Evolutionary conservation across 2,888 invertebrate genomes (phyloP), one percentile per base, ranked within the genome.

Genomic region (Macroteleia sp.): DNA sequence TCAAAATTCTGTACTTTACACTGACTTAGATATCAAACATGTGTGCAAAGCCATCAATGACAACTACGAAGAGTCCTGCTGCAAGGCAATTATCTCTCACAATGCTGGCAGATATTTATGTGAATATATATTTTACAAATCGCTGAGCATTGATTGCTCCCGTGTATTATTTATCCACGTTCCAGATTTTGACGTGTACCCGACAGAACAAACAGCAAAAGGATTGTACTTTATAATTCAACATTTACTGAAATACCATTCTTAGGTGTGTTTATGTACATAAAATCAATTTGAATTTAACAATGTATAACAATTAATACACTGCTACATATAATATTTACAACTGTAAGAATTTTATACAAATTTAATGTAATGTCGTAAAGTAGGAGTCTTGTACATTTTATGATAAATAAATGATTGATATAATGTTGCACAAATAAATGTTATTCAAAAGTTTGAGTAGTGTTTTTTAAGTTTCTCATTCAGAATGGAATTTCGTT

Each of bases 71-170:
- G 88, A 89, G 61, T 88, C 88, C 3, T 86, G 83, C 30, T 87
- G 86, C 12, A 83, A 86, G 71, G 93, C 94, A 41, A 89, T 92
- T 9, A 81, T 92, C 9, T 96, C 96, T 0, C 87, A 91, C 42
- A 91, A 95, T 91, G 95, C 95, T 78, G 95, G 95, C 86, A 93
- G 96, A 90, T 97, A 95, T 89, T 92, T 97, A 2, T 97, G 97
- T 89, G 97, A 97, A 91, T 97, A 95, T 91, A 95, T 94, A 57
- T 97, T 95, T 92, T 97, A 95, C 92, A 94, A 94, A 19, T 97
- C 97, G 0, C 92, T 97, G 32, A 93, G 93, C 81, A 92, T 94
- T 17, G 93, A 95, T 91, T 92, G 92, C 61, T 87, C 90, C 0
- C 92, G 94, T 62, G 93, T 94, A 1, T 91, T 96, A 10, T 97